phyloP scores from a whole-genome alignment of 2,797 vertebrate genomes.

The Gambelia wislizenii region DNA sequence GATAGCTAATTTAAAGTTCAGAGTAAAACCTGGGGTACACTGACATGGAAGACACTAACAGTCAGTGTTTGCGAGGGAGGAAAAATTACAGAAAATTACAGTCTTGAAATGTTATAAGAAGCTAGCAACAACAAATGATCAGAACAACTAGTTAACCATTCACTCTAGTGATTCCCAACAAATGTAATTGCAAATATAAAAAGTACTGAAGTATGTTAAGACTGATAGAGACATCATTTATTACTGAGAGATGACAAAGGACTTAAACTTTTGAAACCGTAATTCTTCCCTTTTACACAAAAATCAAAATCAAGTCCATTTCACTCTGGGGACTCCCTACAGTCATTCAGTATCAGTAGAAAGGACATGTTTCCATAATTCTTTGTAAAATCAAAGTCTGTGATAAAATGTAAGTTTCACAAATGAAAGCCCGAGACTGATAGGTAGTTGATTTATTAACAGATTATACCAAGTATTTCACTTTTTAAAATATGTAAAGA shows the following conservation, averaged over 20 bases:
- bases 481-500: slow-evolving; percentile 24
- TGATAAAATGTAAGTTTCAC: slow-evolving; percentile 63
- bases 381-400: slow-evolving; percentile 63
- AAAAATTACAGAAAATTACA: background rate
- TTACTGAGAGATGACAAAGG: background rate
- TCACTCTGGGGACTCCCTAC: slow-evolving; percentile 53
- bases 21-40: too few species aligned
- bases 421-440: slow-evolving; percentile 55
- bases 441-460: slow-evolving; percentile 59
- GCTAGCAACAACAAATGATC: background rate
- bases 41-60: too few species aligned
- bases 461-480: slow-evolving; percentile 49
- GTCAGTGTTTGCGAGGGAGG: background rate
- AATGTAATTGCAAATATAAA: slow-evolving; percentile 43
- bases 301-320: slow-evolving; percentile 2
- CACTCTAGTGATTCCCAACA: slow-evolving; percentile 3
- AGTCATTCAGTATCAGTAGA: slow-evolving; percentile 24
- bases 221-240: slow-evolving; percentile 4
- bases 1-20: too few species aligned
- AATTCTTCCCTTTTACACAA: slow-evolving; percentile 44
- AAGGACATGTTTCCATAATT: slow-evolving; percentile 41
- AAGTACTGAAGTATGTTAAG: background rate
- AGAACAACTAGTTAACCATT: background rate
- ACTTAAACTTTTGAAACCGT: slow-evolving; percentile 27
- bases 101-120: background rate